Conservation (phyloP, 1,140 invertebrate species). For the Maniola jurtina region DNA sequence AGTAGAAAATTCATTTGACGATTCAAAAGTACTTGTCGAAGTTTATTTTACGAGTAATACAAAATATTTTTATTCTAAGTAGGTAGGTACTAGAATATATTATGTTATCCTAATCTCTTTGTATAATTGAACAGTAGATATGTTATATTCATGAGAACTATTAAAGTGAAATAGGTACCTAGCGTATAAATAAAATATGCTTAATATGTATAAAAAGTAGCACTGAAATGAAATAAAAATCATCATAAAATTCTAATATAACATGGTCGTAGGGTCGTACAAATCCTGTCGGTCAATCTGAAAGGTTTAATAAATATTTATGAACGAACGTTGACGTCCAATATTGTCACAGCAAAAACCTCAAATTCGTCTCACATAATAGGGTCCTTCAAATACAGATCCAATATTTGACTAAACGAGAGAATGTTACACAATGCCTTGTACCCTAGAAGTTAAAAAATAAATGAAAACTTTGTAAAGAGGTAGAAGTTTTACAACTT, state of each 20-base stretch:
- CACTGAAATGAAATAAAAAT: background rate
- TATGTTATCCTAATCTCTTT: too few relatives aligned
- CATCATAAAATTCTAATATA: conserved; percentile 1
- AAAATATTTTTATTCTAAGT: too few relatives aligned
- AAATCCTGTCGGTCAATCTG: conserved; percentile 3
- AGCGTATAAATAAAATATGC: background rate
- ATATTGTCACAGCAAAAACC: background rate
- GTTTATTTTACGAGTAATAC: too few relatives aligned
- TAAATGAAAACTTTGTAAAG: too few relatives aligned
- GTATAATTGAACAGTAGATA: too few relatives aligned
- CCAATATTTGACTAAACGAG: background rate
- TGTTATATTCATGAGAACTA: too few relatives aligned
- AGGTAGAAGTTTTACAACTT: too few relatives aligned
- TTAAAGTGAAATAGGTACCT: too few relatives aligned
- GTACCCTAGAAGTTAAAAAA: too few relatives aligned
- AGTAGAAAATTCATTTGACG: too few relatives aligned
- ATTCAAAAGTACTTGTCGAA: too few relatives aligned
- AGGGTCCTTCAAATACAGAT: background rate
- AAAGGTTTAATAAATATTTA: conserved; percentile 12
- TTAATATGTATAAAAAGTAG: background rate
- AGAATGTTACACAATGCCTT: background rate
- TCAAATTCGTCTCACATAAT: background rate
- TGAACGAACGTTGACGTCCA: conserved; percentile 11
- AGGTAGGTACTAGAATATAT: too few relatives aligned
- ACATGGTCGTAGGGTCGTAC: conserved; percentile 1